Percentiles rank a stretch among this genome's conserved stretches.
Conservation (phyloP, 2,797 vertebrate genomes). For the Jordanella pulchra region DNA sequence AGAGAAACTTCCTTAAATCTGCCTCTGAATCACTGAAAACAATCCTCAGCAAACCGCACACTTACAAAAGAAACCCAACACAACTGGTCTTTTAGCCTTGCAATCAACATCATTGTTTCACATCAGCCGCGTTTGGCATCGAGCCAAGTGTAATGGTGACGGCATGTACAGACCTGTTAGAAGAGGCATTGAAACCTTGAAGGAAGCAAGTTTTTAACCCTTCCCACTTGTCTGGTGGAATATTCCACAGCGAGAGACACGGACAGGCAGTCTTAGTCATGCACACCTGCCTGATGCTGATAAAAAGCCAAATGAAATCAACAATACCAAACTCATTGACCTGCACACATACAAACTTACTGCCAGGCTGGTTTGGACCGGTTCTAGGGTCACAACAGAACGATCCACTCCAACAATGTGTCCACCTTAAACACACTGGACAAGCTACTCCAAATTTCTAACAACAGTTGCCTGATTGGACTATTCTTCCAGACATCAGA, state of each 20-base stretch:
- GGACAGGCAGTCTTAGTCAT: neutral
- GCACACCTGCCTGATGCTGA: conserved; percentile 27
- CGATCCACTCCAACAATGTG: no score
- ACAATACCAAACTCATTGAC: conserved; percentile 8
- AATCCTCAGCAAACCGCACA: neutral
- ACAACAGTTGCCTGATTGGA: neutral
- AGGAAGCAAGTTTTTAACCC: conserved; percentile 8
- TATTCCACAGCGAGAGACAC: conserved; percentile 51
- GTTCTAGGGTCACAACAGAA: no score
- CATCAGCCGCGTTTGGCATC: conserved; percentile 4
- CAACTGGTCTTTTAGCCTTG: conserved; percentile 2
- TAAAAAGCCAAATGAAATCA: conserved; percentile 29
- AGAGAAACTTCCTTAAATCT: conserved; percentile 4
- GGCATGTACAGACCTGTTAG: conserved; percentile 34
- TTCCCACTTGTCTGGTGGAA: conserved; percentile 40
- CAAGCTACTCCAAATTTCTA: neutral
- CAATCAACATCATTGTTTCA: conserved; percentile 19
- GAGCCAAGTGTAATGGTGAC: neutral
- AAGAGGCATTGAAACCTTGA: conserved; percentile 4
- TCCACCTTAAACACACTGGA: neutral
- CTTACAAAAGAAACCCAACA: conserved; percentile 1
- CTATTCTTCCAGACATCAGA: neutral
- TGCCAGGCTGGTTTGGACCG: no score
- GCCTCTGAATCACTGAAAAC: neutral
- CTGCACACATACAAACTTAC: neutral